Evolutionary conservation across 2,113 vertebrate species (phyloP).

Genomic region (Arothron firmamentum): DNA sequence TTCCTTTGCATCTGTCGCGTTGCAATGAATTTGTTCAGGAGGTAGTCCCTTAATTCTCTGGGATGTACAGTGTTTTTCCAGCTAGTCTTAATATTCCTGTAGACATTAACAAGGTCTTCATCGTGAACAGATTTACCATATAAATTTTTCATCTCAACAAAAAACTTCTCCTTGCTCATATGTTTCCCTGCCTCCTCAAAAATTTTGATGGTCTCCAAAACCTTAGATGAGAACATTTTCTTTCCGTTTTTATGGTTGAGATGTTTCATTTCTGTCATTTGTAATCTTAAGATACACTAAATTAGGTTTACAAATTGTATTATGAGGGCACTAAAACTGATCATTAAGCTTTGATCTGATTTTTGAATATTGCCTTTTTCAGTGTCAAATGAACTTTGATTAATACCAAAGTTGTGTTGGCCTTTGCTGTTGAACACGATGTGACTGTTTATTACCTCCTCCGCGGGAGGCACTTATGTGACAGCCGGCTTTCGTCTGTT

Average conservation of each 20-base stretch:
- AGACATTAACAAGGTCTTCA: background rate
- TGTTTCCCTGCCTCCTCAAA: background rate
- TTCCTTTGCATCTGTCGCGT: background rate
- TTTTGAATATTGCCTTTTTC: background rate
- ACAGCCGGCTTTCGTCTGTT: too few species aligned
- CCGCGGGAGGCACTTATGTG: too few species aligned
- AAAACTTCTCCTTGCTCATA: conserved; percentile 6
- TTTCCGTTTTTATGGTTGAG: background rate
- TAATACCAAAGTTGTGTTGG: background rate
- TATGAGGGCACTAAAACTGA: too few species aligned
- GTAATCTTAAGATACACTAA: background rate
- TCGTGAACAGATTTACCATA: fast-evolving
- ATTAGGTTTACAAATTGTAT: background rate
- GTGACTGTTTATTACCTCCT: too few species aligned
- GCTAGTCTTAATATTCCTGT: conserved; percentile 9
- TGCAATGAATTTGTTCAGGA: fast-evolving
- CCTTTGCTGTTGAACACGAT: too few species aligned
- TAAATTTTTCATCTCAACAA: fast-evolving
- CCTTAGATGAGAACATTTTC: background rate
- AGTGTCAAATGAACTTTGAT: background rate
- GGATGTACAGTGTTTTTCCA: background rate
- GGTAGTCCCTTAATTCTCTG: background rate
- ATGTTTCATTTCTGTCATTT: background rate
- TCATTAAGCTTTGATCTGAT: background rate
- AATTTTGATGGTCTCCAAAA: background rate